Evolutionary conservation across 2,888 invertebrate genomes (phyloP).

Genomic region (Colostygia pectinataria): DNA sequence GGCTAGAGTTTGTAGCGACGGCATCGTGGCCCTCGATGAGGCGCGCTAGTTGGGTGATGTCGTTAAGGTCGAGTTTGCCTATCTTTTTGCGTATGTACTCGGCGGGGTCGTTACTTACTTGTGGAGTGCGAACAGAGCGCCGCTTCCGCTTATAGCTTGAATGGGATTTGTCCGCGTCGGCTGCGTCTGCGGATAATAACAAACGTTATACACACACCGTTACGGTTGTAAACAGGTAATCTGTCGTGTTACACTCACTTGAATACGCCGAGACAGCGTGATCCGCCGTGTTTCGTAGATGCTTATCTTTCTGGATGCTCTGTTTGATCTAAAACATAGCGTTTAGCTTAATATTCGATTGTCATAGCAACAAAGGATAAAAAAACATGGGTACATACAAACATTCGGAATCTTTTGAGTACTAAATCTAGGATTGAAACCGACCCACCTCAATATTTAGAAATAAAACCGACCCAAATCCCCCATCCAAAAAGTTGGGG

Average conservation of each 20-base stretch:
- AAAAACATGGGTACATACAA: background rate
- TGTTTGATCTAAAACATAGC: slow-evolving; percentile 64
- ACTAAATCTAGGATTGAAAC: too few species aligned
- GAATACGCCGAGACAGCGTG: slow-evolving; percentile 63
- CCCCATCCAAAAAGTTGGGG: too few species aligned
- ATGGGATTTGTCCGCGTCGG: slow-evolving; percentile 67
- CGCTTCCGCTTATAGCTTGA: slow-evolving; percentile 71
- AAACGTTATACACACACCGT: background rate
- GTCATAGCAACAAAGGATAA: background rate
- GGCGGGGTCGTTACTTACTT: slow-evolving; percentile 74
- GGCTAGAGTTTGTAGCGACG: slow-evolving; percentile 37
- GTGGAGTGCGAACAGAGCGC: slow-evolving; percentile 58
- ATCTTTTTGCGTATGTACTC: slow-evolving; percentile 69
- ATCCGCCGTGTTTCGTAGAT: slow-evolving; percentile 54
- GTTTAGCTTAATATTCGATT: background rate
- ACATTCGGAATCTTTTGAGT: too few species aligned
- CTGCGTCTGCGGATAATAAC: slow-evolving; percentile 51
- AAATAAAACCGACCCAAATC: too few species aligned
- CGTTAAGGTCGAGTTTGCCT: slow-evolving; percentile 68
- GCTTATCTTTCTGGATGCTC: slow-evolving; percentile 67
- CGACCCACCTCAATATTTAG: too few species aligned
- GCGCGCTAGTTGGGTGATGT: slow-evolving; percentile 65
- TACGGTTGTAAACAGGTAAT: background rate
- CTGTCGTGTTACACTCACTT: slow-evolving; percentile 52
- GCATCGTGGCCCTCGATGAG: slow-evolving; percentile 70